Percentiles rank a stretch among this genome's conserved stretches.
These are phyloP conservation scores for Nothobranchius kuhntae DNA, from an alignment of 2,113 vertebrate species.

Conservation along the genomic window DNA sequence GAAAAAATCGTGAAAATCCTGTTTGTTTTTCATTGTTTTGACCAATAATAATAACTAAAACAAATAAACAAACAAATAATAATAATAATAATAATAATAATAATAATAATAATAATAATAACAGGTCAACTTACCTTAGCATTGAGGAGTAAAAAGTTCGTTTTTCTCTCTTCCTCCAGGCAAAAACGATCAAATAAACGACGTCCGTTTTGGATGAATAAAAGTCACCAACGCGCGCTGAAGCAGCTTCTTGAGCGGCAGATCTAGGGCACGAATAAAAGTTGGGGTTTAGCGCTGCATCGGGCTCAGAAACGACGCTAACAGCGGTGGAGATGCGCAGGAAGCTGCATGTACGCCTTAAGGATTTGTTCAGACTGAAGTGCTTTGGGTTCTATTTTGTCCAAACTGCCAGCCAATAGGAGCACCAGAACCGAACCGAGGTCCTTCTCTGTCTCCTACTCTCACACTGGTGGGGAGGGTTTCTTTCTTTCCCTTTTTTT, in stretches of 20 bases:
- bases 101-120: constrained; percentile 3
- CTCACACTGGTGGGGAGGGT: constrained; percentile 87
- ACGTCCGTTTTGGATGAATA: constrained; percentile 44
- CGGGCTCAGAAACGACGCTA: constrained; percentile 55
- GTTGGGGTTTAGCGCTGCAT: constrained; percentile 51
- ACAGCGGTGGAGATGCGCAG: constrained; percentile 53
- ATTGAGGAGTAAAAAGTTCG: constrained; percentile 47
- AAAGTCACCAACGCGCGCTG: constrained; percentile 22
- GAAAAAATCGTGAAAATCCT: too few species aligned
- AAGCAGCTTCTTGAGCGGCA: constrained; percentile 27
- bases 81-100: constrained; percentile 16
- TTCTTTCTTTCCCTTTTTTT: constrained; percentile 45
- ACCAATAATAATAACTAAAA: constrained; percentile 3
- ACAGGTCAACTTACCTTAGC: constrained; percentile 42
- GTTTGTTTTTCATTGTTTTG: background rate
- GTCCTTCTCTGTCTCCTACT: constrained; percentile 78
- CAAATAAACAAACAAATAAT: constrained; percentile 4
- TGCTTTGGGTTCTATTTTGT: constrained; percentile 80
- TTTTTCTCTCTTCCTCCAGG: constrained; percentile 54
- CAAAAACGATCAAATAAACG: constrained; percentile 42
- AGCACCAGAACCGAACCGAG: constrained; percentile 82
- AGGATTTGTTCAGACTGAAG: constrained; percentile 77
- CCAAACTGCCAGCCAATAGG: constrained; percentile 80
- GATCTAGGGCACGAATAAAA: constrained; percentile 34
- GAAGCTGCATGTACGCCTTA: constrained; percentile 68